Base-by-base conservation (phyloP, 2,113 vertebrate genomes). In the Syngnathus scovelli region DNA sequence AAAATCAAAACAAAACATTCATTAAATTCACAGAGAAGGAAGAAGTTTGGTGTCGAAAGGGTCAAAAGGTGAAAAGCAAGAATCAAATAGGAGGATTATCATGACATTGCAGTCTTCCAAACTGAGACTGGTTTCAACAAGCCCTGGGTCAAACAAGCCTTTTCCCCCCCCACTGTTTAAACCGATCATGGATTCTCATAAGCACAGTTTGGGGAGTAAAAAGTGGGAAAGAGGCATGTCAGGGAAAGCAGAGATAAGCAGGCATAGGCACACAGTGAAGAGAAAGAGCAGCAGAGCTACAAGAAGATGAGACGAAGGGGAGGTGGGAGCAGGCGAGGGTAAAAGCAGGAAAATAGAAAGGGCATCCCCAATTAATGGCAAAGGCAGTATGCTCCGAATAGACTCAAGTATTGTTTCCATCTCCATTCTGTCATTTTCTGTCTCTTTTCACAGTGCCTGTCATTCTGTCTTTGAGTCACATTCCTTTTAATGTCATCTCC, bases 91-190 rank as follows among this genome's bases (percentile, higher is more conserved):
- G 27, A 33, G 27, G 27, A 33, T 33, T 33, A 33, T 33, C 27
- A 33, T 33, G 27, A 33, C 27, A 33, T 33, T 33, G 27, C 27
- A 33, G 27, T 33, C 27, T 33, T 33, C 27, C 27, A 33, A 33
- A 33, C 27, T 85, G 84, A 67, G 70, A 78, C 78, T 79, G 77
- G 74, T 73, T 87, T 60, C 78, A 75, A 77, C 70, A 81, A 85
- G 73, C 70, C 69, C 37, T 0, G 13, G 75, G 77, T 85, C 82
- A 72, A 78, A 37, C 78, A 80, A 68, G 70, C 16, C 78, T 83
- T 79, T 88, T 80, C 80, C 80, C 78, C 72, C 23, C 15, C 78
- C 72, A 18, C 64, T 76, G 69, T 18, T 38, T 59, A 8, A 37
- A 59, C 56, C 36, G 16, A 38, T 36, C 5, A 56, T 36, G 6